Evolutionary conservation across 2,797 vertebrate genomes (phyloP).

Genomic region (Sebastes iracundus): DNA sequence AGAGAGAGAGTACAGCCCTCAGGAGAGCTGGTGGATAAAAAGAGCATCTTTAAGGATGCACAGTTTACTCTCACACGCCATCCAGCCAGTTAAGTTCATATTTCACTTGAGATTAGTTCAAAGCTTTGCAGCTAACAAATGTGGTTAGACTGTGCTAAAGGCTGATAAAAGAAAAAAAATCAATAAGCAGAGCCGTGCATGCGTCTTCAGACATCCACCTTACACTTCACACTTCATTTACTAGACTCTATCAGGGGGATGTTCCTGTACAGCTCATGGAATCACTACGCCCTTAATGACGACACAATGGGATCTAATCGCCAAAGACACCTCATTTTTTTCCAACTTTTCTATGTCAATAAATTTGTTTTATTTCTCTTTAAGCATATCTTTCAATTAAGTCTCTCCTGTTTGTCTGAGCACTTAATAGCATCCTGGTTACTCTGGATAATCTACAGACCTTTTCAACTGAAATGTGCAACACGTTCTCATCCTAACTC

Average conservation of each 20-base stretch:
- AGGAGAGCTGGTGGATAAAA: slow-evolving; percentile 12
- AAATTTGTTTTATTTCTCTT: no score
- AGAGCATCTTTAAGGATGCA: not conserved
- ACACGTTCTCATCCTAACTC: not conserved
- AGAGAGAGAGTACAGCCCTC: not conserved
- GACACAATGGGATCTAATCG: not conserved
- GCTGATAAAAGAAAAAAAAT: not conserved
- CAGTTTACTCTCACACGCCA: not conserved
- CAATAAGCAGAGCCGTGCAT: not conserved
- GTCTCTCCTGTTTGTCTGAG: not conserved
- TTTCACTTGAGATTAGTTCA: not conserved
- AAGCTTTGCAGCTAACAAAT: not conserved
- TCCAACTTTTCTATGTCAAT: no score
- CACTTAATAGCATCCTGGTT: not conserved
- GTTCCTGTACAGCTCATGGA: not conserved
- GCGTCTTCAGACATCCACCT: not conserved
- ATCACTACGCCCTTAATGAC: not conserved
- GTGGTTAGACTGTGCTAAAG: not conserved
- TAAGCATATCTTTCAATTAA: no score
- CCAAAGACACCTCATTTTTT: not conserved
- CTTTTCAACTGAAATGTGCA: not conserved
- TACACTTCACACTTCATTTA: not conserved
- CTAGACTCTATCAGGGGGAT: not conserved
- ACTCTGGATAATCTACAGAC: not conserved
- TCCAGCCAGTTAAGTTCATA: not conserved